Evolutionary conservation across 2,888 invertebrate species (phyloP).

Genomic region (Lingula anatina): DNA sequence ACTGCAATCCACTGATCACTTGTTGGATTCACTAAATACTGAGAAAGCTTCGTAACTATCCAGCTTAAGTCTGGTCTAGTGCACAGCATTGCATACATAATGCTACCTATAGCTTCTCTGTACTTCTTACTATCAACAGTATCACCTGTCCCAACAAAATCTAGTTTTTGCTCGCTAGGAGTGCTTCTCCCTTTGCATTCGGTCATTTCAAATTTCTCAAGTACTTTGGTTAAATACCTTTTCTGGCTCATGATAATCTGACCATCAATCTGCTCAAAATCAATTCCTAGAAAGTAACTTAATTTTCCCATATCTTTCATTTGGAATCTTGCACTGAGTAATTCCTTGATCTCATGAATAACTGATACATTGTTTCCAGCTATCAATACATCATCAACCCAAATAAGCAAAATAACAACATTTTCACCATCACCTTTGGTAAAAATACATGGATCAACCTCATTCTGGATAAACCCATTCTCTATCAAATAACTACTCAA

Average conservation of each 20-base stretch:
- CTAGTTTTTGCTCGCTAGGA: not conserved
- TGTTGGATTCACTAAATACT: conserved; percentile 7
- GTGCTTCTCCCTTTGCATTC: not conserved
- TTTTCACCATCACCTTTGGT: not conserved
- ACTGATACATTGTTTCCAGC: not conserved
- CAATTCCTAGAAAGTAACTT: conserved; percentile 10
- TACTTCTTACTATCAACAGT: not conserved
- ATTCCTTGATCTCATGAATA: not conserved
- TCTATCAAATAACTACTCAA: conserved; percentile 7
- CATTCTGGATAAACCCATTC: conserved; percentile 6
- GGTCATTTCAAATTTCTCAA: conserved; percentile 1
- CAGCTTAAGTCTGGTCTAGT: conserved; percentile 9
- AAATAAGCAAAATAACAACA: conserved; percentile 6
- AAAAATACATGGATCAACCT: conserved; percentile 8
- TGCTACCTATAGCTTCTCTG: conserved; percentile 5
- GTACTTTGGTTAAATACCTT: conserved; percentile 5
- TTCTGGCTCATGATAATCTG: conserved; percentile 3
- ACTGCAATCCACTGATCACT: not conserved
- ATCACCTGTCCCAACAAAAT: not conserved
- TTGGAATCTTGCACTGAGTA: conserved; percentile 6
- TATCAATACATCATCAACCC: conserved; percentile 7
- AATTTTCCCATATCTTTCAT: conserved; percentile 13
- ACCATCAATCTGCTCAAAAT: conserved; percentile 4
- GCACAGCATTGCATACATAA: conserved; percentile 6
- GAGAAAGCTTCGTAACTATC: conserved; percentile 8